These are phyloP conservation scores for Alloplasta piceator DNA, from an alignment of 2,888 invertebrate genomes.

Conservation along the genomic window DNA sequence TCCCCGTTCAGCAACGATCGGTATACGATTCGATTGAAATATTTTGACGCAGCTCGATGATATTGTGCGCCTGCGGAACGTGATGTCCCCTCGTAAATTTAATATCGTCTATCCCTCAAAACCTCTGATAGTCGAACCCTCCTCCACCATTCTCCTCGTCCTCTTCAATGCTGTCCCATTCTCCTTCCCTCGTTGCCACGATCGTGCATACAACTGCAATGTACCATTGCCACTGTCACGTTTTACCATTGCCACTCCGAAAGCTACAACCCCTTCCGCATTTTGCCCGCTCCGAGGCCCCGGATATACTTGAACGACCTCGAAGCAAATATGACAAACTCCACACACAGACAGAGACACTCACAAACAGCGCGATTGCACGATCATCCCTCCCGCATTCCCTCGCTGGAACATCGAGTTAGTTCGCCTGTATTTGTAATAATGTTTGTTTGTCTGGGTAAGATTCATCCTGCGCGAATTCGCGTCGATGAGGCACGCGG, in stretches of 20 bases:
- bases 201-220: background rate
- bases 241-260: conserved; percentile 19
- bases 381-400: too few species aligned
- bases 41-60: conserved; percentile 65
- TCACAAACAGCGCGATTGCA: too few species aligned
- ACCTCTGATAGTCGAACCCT: conserved; percentile 42
- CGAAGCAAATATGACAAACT: conserved; percentile 54
- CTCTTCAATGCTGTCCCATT: background rate
- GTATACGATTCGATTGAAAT: conserved; percentile 66
- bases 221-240: conserved; percentile 18
- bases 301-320: conserved; percentile 54
- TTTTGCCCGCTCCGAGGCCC: background rate
- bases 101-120: conserved; percentile 64
- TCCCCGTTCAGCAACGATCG: conserved; percentile 40
- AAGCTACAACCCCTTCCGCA: background rate
- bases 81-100: conserved; percentile 61
- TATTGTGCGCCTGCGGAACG: conserved; percentile 58
- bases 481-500: background rate
- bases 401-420: background rate
- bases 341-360: background rate
- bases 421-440: background rate
- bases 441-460: background rate
- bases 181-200: background rate
- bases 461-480: background rate
- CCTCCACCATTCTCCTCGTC: background rate